Base-by-base conservation (phyloP, 2,113 vertebrate species). In the Muntiacus muntjak region DNA sequence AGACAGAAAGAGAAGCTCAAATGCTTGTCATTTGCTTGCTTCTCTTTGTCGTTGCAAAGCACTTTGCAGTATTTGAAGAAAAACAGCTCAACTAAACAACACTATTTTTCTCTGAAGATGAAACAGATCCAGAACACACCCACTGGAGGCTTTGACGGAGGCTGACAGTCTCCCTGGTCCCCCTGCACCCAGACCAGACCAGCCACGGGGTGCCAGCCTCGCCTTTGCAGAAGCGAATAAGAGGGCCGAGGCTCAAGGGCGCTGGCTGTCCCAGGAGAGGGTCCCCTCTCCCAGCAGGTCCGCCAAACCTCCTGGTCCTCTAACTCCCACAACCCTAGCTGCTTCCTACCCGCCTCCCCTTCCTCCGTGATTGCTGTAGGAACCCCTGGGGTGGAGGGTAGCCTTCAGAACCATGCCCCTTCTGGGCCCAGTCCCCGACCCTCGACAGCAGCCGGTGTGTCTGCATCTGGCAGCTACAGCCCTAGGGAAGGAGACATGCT, bases 11-110 rank as follows among this genome's bases (percentile, higher is more conserved):
- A 74, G 79, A 93, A 84, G 89, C 95, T 89, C 98, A 94, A 95
- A 94, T 82, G 43, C 83, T 95, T 96, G 96, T 93, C 96, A 95
- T 95, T 96, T 96, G 60, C 96, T 97, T 95, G 94, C 93, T 96
- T 97, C 52, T 89, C 82, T 96, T 97, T 87, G 95, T 94, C 93
- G 87, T 52, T 91, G 57, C 71, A 93, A 97, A 97, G 95, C 91
- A 96, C 93, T 97, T 79, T 94, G 93, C 60, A 92, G 97, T 54
- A 91, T 95, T 93, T 92, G 82, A 96, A 95, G 91, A 81, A 96
- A 92, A 97, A 93, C 62, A 94, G 87, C 47, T 97, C 95, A 90
- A 94, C 62, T 96, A 93, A 97, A 97, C 94, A 94, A 82, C 84
- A 71, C 36, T 92, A 36, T 92, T 97, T 95, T 93, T 89, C 94